Base-by-base conservation (phyloP, 1,140 invertebrate genomes). In the Procambarus clarkii region DNA sequence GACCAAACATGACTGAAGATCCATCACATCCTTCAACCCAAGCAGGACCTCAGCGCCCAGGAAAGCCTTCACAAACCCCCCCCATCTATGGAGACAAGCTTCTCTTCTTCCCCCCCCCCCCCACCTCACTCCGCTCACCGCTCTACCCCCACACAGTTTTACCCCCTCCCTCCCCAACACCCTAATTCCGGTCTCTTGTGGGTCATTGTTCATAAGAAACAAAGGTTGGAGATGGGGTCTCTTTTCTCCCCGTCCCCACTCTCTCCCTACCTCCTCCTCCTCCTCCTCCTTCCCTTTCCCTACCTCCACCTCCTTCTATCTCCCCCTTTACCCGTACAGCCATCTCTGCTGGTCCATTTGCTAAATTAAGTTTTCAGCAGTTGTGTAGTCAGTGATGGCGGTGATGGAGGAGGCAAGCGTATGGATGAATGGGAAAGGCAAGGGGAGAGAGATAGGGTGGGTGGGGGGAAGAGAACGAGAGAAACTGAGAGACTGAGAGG, bases 321-420 rank as follows among this genome's bases (percentile, higher is more conserved):
- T 8, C 24, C 82, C 18, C 34, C 44, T 34, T 45, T 13, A 18
- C 5, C 45, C 83, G n/a, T 74, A 34, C 71, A 9, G n/a, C 79
- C 87, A 71, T 76, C 45, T n/a, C 48, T 88, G 79, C 86, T 77
- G 71, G 87, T 89, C 87, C 87, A 89, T 89, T 89, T 89, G 79
- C 60, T 76, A 89, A 34, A 89, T 89, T 89, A 89, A 89, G 87
- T 89, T 89, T 89, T 89, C 87, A 74, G 79, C 79, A 81, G 77
- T 88, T 88, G 44, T 34, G 60, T 21, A 54, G 87, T n/a, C 8
- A 48, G 34, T 60, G 44, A 45, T 34, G 88, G 81, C n/a, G 34
- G 81, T 80, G 88, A 58, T 13, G 74, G 50, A 11, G 76, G 50
- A 64, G 7, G 74, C 24, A 8, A 15, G 46, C 24, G 71, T 21